phyloP scores from a whole-genome alignment of 2,797 vertebrate genomes.

The Rhynchonycteris naso region DNA sequence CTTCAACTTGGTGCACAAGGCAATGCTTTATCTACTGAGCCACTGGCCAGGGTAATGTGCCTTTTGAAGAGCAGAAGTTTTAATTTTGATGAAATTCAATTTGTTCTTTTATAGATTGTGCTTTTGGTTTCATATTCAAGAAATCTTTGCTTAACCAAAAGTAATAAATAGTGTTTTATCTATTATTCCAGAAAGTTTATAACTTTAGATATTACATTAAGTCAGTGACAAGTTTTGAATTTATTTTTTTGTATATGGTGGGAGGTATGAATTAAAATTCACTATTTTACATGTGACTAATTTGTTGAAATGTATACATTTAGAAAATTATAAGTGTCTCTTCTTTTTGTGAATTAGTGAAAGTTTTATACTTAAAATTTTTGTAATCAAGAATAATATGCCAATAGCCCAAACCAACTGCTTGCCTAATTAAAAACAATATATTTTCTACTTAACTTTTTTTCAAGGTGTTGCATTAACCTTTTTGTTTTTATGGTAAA shows the following conservation, averaged over 20 bases:
- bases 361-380: constrained; percentile 18
- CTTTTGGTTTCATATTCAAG: neutral
- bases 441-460: constrained; percentile 36
- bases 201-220: neutral
- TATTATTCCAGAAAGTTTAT: constrained; percentile 25
- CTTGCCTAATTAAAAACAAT: neutral
- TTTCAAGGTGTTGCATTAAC: constrained; percentile 52
- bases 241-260: constrained; percentile 27
- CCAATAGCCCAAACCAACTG: neutral
- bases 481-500: constrained; percentile 65
- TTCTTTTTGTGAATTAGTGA: constrained; percentile 6
- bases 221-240: neutral
- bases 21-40: too few relatives aligned
- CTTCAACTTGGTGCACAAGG: too few relatives aligned
- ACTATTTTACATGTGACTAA: constrained; percentile 25
- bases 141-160: neutral
- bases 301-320: constrained; percentile 1
- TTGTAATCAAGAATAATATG: constrained; percentile 20
- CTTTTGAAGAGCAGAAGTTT: constrained; percentile 9
- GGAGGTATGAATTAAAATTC: neutral
- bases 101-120: constrained; percentile 12
- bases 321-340: neutral
- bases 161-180: neutral
- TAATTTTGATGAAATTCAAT: neutral
- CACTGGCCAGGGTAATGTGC: too few relatives aligned